These are phyloP conservation scores for Cyrtorhinus lividipennis DNA, from an alignment of 1,140 invertebrate species.

Conservation along the genomic window DNA sequence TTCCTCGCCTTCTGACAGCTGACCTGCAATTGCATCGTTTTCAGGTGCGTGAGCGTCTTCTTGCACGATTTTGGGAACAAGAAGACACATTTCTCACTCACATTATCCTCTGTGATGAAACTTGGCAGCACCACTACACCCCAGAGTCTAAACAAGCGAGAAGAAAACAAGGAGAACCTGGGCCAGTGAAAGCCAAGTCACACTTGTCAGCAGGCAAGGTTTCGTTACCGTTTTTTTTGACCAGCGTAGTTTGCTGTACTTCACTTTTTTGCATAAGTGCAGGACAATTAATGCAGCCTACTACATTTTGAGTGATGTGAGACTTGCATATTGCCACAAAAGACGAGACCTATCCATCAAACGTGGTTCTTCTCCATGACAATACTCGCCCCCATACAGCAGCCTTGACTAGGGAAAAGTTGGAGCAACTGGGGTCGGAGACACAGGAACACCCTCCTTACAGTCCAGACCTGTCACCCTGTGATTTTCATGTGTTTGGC, in stretches of 20 bases:
- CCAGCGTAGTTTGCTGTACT: not conserved
- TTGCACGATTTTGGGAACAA: too few species aligned
- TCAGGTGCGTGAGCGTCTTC: too few species aligned
- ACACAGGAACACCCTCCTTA: conserved; percentile 26
- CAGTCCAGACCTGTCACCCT: conserved; percentile 25
- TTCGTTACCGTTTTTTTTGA: not conserved
- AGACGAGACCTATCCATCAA: conserved; percentile 12
- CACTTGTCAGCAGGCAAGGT: conserved; percentile 2
- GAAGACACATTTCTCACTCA: too few species aligned
- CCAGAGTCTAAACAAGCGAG: conserved; percentile 24
- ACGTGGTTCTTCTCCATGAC: too few species aligned
- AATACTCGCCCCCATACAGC: too few species aligned
- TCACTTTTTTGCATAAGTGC: not conserved
- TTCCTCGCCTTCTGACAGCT: too few species aligned
- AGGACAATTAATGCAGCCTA: not conserved
- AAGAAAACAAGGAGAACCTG: not conserved
- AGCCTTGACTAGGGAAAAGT: too few species aligned
- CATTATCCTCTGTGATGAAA: conserved; percentile 26
- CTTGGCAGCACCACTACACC: conserved; percentile 24
- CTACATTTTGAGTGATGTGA: conserved; percentile 10
- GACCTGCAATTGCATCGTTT: too few species aligned
- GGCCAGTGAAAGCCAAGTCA: conserved; percentile 19
- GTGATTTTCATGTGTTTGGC: conserved; percentile 26
- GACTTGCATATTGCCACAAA: conserved; percentile 2
- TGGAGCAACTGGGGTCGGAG: conserved; percentile 27